Evolutionary conservation across 1,140 invertebrate genomes (phyloP).

Genomic region (Zaprionus africanus): DNA sequence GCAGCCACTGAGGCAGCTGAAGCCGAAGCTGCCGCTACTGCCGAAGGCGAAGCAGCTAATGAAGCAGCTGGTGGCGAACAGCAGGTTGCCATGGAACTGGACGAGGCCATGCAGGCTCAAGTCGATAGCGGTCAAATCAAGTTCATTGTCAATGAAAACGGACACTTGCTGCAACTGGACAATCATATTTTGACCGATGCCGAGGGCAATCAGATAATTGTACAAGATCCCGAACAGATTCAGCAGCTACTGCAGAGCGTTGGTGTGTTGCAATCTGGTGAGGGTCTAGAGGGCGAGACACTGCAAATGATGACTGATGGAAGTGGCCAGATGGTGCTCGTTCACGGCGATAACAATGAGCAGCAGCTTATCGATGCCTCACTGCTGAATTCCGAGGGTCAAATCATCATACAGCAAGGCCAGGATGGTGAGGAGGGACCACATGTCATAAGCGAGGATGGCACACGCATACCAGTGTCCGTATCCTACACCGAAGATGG

Average conservation of each 20-base stretch:
- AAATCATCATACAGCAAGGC: conserved; percentile 81
- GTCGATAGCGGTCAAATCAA: conserved; percentile 83
- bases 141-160: conserved; percentile 84
- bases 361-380: conserved; percentile 84
- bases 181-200: conserved; percentile 84
- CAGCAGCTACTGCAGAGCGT: conserved; percentile 83
- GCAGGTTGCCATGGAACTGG: conserved; percentile 83
- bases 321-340: conserved; percentile 84
- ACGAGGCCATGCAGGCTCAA: conserved; percentile 82
- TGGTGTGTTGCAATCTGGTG: conserved; percentile 80
- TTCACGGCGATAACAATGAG: conserved; percentile 82
- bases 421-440: conserved; percentile 80
- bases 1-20: conserved; percentile 57
- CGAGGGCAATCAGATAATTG: conserved; percentile 84
- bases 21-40: conserved; percentile 44
- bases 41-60: conserved; percentile 41
- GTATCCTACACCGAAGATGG: conserved; percentile 82
- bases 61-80: conserved; percentile 65
- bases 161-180: conserved; percentile 80
- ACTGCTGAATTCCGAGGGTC: conserved; percentile 78
- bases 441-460: conserved; percentile 83
- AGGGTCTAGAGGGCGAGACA: conserved; percentile 81
- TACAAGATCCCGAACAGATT: conserved; percentile 83
- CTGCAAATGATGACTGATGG: conserved; percentile 84
- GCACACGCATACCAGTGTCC: conserved; percentile 82